Conservation (phyloP, 23 tunicate genomes). For the Botrylloides violaceus region DNA sequence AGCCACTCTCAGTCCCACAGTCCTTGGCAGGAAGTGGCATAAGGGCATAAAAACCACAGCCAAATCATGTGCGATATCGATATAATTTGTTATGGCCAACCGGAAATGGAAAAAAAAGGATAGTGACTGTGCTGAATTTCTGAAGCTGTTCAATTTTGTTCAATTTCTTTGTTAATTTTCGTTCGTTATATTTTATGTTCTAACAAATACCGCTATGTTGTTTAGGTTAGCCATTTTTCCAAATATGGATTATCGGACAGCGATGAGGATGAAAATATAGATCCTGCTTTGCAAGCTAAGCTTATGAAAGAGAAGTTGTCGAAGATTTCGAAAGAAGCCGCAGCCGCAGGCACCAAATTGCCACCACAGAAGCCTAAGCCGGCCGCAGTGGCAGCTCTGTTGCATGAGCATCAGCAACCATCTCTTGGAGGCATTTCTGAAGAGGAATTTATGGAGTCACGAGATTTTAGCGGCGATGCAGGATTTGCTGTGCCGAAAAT, state of each 20-base stretch:
- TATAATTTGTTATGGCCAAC: too few relatives aligned
- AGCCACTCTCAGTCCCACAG: too few relatives aligned
- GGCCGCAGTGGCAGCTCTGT: slow-evolving; percentile 18
- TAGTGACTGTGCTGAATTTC: background rate
- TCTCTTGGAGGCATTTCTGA: slow-evolving; percentile 21
- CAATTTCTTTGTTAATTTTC: background rate
- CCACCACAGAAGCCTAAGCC: slow-evolving; percentile 21
- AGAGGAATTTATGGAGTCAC: slow-evolving; percentile 10
- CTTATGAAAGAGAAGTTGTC: slow-evolving; percentile 8
- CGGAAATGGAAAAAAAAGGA: background rate
- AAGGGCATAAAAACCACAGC: too few relatives aligned
- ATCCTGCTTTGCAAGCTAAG: slow-evolving; percentile 11
- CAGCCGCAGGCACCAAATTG: background rate
- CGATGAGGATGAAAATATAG: slow-evolving; percentile 51
- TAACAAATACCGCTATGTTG: too few relatives aligned
- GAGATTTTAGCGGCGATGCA: slow-evolving; percentile 3
- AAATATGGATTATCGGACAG: slow-evolving; percentile 91
- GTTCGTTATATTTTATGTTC: background rate
- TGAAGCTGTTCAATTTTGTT: background rate
- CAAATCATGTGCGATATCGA: too few relatives aligned
- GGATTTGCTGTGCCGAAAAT: slow-evolving; percentile 6
- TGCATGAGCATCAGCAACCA: slow-evolving; percentile 9
- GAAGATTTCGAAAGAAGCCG: background rate
- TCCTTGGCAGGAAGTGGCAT: too few relatives aligned
- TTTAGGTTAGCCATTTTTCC: slow-evolving; percentile 89